Evolutionary conservation across 1,140 invertebrate genomes (phyloP).

Genomic region (Nymphalis io): DNA sequence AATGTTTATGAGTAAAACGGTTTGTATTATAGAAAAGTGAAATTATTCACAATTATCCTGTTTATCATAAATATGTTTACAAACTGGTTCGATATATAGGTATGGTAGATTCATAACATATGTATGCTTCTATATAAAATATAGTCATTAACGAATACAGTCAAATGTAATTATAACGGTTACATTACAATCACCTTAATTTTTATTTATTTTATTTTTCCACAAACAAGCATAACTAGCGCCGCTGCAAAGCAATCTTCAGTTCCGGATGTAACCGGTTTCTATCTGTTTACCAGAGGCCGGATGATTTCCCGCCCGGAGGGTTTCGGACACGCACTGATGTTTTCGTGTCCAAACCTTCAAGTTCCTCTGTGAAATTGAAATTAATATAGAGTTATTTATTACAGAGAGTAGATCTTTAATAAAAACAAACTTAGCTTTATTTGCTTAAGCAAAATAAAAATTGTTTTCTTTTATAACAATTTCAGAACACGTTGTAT

Average conservation of each 20-base stretch:
- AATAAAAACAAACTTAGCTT: too few species aligned
- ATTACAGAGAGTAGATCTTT: too few species aligned
- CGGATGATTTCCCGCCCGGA: conserved; percentile 85
- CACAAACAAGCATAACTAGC: conserved; percentile 32
- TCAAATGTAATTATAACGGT: not conserved
- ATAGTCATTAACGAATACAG: not conserved
- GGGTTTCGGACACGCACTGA: conserved; percentile 85
- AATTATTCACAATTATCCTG: not conserved
- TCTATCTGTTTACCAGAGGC: conserved; percentile 82
- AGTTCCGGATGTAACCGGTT: not conserved
- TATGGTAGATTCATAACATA: not conserved
- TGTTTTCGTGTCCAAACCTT: conserved; percentile 82
- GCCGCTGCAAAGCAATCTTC: conserved; percentile 18
- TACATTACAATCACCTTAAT: not conserved
- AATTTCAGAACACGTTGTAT: too few species aligned
- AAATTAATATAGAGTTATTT: conserved; percentile 4
- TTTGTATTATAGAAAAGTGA: not conserved
- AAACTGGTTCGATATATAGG: too few species aligned
- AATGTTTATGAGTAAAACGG: too few species aligned
- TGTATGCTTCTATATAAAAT: not conserved
- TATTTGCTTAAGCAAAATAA: too few species aligned
- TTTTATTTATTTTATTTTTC: conserved; percentile 20
- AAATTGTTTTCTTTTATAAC: too few species aligned
- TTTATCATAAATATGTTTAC: not conserved
- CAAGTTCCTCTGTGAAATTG: conserved; percentile 81